Base-by-base conservation (phyloP, 2,113 vertebrate genomes). In the Cacatua alba region DNA sequence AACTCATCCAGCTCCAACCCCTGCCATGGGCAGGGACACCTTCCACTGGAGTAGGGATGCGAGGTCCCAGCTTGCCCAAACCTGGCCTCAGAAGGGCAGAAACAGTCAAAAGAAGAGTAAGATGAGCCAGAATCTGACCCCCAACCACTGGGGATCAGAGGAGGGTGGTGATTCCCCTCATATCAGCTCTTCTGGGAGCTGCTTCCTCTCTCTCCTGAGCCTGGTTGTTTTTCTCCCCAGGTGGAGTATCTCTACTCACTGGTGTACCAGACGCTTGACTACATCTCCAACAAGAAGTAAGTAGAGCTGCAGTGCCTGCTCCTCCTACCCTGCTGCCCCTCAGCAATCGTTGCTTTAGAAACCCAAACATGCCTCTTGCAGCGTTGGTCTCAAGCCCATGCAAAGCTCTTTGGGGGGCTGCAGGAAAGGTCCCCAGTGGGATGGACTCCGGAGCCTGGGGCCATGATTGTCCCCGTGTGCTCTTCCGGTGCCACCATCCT, bases 231-330 rank as follows among this genome's bases (percentile, higher is more conserved):
- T 90, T 72, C 57, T 59, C 20, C 33, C 13, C 97, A 99, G 99
- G 99, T 99, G 97, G 99, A 99, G 81, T 98, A 99, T 49, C 98
- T 99, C 57, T 99, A 99, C 96, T 98, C 89, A 1, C 97, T 99
- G 95, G 99, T 99, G 15, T 99, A 98, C 96, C 99, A 99, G 96
- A 98, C 98, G 0, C 98, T 99, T 4, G 99, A 99, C 65, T 98
- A 98, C 97, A 98, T 99, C 96, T 99, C 98, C 51, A 99, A 98
- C 29, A 99, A 98, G 82, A 99, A 98, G 99, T 99, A 95, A 98
- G 98, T 59, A n/a, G 57, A 23, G 57, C 57, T 10, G 33, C 57
- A 15, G 57, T 10, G 20, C 20, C 33, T 15, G 57, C 33, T 59
- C 13, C 55, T 59, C 55, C 55, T 59, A 3, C 20, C 33, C 20